Percentiles rank a stretch among this genome's conserved stretches.
phyloP scores from a whole-genome alignment of 2,797 vertebrate genomes.

The Chloroceryle amazona region DNA sequence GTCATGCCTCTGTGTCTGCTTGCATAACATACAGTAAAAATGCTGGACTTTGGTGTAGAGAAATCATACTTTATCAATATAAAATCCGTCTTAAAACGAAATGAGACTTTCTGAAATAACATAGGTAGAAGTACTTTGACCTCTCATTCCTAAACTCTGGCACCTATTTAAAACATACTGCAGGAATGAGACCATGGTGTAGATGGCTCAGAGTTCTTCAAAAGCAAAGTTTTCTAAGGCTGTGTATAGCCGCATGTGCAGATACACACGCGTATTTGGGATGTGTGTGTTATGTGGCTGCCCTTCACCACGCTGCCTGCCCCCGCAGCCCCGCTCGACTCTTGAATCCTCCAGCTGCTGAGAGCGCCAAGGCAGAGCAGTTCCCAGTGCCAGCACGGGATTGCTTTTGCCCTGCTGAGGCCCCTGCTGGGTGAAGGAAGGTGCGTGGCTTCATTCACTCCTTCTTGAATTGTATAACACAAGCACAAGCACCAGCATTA shows the following conservation, averaged over 20 bases:
- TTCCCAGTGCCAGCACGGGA: background rate
- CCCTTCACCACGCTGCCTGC: fast-evolving
- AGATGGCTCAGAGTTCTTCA: background rate
- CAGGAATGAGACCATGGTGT: fast-evolving
- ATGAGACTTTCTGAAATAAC: background rate
- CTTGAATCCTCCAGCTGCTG: fast-evolving
- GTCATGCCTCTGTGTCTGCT: background rate
- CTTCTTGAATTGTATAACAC: background rate
- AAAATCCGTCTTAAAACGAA: background rate
- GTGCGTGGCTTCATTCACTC: background rate
- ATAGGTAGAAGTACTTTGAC: background rate
- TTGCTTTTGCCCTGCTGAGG: background rate
- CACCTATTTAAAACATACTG: background rate
- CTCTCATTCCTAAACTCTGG: background rate
- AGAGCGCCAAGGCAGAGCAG: fast-evolving
- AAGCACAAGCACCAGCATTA: background rate
- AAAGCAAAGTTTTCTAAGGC: background rate
- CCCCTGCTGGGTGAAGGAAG: background rate
- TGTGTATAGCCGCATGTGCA: too few species aligned
- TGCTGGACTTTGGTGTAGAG: background rate
- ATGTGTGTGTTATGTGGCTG: fast-evolving
- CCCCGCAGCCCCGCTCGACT: fast-evolving
- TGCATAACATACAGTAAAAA: background rate
- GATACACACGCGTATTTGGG: fast-evolving
- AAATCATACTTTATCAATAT: background rate